A percentile compares a stretch with the other conserved stretches of the same genome.
Conservation (phyloP, 2,113 vertebrate genomes). For the Mus pahari region DNA sequence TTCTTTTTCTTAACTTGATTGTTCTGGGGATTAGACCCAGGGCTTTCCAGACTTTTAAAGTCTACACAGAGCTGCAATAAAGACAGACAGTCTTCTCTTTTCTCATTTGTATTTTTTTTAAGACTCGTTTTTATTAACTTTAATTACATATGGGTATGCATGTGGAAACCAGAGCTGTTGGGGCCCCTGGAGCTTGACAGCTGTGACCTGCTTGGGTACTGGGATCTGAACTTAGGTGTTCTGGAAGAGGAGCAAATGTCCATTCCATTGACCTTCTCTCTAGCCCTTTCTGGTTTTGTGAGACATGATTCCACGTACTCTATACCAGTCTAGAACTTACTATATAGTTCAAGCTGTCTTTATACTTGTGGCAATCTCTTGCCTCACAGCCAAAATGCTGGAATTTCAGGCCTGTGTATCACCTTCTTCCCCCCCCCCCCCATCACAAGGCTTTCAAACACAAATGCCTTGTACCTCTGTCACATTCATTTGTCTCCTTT, state of each 20-base stretch:
- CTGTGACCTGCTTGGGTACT: background rate
- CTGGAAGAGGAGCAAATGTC: background rate
- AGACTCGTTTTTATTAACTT: background rate
- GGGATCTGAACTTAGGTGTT: background rate
- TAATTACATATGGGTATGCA: background rate
- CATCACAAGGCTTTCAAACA: background rate
- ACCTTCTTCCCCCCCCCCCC: fast-evolving
- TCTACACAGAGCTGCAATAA: background rate
- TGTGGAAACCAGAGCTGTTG: background rate
- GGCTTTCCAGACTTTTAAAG: background rate
- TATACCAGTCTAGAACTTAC: background rate
- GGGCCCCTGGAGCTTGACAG: background rate
- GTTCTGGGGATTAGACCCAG: background rate
- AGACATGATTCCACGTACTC: background rate
- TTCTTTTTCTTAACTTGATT: background rate
- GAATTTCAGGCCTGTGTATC: background rate
- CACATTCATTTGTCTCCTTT: background rate
- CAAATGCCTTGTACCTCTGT: background rate
- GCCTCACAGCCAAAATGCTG: background rate
- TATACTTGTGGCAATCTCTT: background rate
- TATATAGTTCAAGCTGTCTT: background rate
- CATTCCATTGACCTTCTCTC: background rate
- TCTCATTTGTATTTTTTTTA: background rate
- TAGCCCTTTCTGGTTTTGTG: background rate
- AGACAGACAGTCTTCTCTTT: background rate